Base-by-base conservation (phyloP, 2,888 invertebrate species). In the Eurois occulta region DNA sequence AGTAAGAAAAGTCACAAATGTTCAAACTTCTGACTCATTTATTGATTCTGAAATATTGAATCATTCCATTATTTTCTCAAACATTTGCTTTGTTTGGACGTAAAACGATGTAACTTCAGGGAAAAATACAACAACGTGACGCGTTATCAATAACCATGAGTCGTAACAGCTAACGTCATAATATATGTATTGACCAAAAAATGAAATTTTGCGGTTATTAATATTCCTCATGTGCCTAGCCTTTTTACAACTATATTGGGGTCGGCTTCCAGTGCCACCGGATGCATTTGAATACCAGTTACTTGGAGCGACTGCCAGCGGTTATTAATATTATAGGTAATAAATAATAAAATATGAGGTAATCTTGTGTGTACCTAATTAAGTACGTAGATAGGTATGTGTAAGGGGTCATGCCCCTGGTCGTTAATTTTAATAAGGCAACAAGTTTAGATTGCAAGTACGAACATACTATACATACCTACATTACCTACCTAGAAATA, bases 51-150 rank as follows among this genome's bases (percentile, higher is more conserved):
- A 55, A 62, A 74, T 66, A 62, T 55, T 82, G 66, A 82, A 74
- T 80, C 80, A 84, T 70, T n/a, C 60, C 52, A 13, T 70, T 84
- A 80, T 74, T 74, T 80, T 68, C 43, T 72, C 28, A 72, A 74
- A 79, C 65, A 46, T 68, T 70, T 67, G 67, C 62, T 74, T 80
- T 84, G 85, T 66, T 73, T 74, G 46, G n/a, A 62, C 38, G 28
- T 66, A 78, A 83, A 81, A 83, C 83, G 78, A 68, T 62, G 35
- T 62, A 2, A 69, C 18, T 79, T 73, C 69, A 70, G 65, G 69
- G 28, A 52, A 84, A 70, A 73, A 84, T 67, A 84, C 41, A 81
- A 72, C 43, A 72, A 65, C 24, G 24, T 71, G 83, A 67, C 41
- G 68, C 11, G 46, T 43, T 28, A 35, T 35, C n/a, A 41, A 41